Evolutionary conservation across 2,113 vertebrate species (phyloP), one percentile per base, ranked within the genome.

Genomic region (Ceuthmochares aereus): DNA sequence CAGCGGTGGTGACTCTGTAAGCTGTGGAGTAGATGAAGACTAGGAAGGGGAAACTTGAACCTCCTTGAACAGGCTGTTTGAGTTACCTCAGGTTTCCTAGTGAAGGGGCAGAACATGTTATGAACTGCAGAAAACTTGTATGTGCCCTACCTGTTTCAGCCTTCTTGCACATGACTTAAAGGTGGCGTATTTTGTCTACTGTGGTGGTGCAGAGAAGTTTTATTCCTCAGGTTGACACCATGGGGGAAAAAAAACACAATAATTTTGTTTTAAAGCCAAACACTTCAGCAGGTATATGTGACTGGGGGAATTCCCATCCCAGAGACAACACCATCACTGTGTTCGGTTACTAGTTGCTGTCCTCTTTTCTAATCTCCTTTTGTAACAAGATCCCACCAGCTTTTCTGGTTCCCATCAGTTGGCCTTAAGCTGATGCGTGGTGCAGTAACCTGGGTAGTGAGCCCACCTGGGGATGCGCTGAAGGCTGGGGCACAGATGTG

Each of bases 401-500:
- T 69, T 86, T 94, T 36, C 89, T 86, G 59, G 22, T 76, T 90
- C 20, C 59, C 6, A 15, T 40, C 54, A 73, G 14, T 7, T 79
- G 67, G 58, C 76, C 20, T 5, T 80, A 42, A 90, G 25, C 51
- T 84, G 76, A 32, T 58, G 82, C n/a, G 30, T 85, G 90, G 70
- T 80, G 85, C 83, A 67, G 49, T 84, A 86, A 59, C n/a, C 37
- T 67, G 52, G 51, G 79, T 69, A 74, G 32, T 10, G 29, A 1
- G 36, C 74, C 42, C 73, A 63, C 42, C 67, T 55, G 19, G 68
- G 63, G 79, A 54, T 63, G 30, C 6, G 3, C 55, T 60, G 83
- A 37, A 63, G 72, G 47, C 82, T 81, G 83, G 34, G 79, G 20
- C 56, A 90, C 92, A 95, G 86, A 84, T 90, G 79, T 77, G 79